Evolutionary conservation across 2,888 invertebrate species (phyloP).

Genomic region (Drosophila fungiperda): DNA sequence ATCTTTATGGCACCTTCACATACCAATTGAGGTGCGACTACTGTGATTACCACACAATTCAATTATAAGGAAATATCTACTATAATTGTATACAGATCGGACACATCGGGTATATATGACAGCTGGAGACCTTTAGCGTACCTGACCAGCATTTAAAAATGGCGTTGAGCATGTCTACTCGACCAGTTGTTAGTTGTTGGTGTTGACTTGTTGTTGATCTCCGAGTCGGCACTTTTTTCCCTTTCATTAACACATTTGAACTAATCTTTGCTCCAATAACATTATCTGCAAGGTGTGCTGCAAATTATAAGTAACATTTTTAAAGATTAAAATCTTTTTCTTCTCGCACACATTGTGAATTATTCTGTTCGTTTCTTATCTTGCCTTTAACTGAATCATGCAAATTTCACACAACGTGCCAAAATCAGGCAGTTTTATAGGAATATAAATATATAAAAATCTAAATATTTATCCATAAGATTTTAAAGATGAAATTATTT

Average conservation of each 20-base stretch:
- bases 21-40: constrained; percentile 34
- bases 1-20: constrained; percentile 62
- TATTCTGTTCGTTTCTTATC: not conserved
- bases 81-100: constrained; percentile 6
- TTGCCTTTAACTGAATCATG: constrained; percentile 6
- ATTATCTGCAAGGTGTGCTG: constrained; percentile 2
- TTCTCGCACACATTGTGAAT: not conserved
- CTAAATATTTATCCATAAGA: not conserved
- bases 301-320: constrained; percentile 4
- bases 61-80: constrained; percentile 14
- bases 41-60: constrained; percentile 10
- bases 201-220: constrained; percentile 11
- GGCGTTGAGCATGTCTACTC: not conserved
- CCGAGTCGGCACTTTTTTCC: not conserved
- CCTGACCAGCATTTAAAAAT: constrained; percentile 17
- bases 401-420: not conserved
- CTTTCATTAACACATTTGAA: constrained; percentile 8
- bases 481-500: not conserved
- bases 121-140: not conserved
- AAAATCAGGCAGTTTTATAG: not conserved
- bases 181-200: not conserved
- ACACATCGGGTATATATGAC: not conserved
- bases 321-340: constrained; percentile 1
- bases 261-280: not conserved
- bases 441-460: not conserved